Conservation (phyloP, 2,888 invertebrate species). For the Cheiracanthium punctorium region DNA sequence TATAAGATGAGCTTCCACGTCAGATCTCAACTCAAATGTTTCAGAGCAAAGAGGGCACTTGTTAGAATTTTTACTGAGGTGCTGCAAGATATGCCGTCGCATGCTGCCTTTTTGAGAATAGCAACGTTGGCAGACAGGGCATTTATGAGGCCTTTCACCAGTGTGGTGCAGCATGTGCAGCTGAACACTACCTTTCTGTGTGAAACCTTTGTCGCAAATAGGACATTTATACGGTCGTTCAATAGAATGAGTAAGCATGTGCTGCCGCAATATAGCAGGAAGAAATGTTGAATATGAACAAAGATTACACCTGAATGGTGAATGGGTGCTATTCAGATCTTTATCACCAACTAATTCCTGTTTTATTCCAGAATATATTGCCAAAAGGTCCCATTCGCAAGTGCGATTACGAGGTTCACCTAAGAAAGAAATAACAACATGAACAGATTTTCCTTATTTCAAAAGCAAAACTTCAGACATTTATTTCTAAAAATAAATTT, state of each 20-base stretch:
- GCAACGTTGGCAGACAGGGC: conserved; percentile 57
- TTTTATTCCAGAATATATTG: conserved; percentile 56
- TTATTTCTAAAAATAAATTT: too few species aligned
- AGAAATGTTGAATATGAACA: conserved; percentile 51
- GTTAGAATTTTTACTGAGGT: conserved; percentile 46
- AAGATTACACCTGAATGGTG: conserved; percentile 50
- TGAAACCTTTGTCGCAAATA: conserved; percentile 58
- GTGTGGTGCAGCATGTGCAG: conserved; percentile 63
- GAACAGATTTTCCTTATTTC: too few species aligned
- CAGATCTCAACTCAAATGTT: conserved; percentile 46
- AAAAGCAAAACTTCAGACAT: too few species aligned
- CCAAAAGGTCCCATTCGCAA: conserved; percentile 56
- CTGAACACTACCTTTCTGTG: conserved; percentile 60
- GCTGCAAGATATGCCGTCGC: conserved; percentile 57
- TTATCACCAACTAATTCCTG: conserved; percentile 43
- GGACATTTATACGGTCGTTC: conserved; percentile 59
- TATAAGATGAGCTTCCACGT: conserved; percentile 51
- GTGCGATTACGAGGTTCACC: conserved; percentile 41
- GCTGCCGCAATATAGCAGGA: conserved; percentile 41
- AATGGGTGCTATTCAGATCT: conserved; percentile 26
- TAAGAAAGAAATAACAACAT: not conserved
- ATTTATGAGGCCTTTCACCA: conserved; percentile 58
- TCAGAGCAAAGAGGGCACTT: conserved; percentile 52
- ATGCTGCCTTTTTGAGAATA: conserved; percentile 61
- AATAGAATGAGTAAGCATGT: conserved; percentile 54